A percentile compares a stretch with the other conserved stretches of the same genome.
Conservation (phyloP, 2,888 invertebrate species). For the Lamproptera curius region DNA sequence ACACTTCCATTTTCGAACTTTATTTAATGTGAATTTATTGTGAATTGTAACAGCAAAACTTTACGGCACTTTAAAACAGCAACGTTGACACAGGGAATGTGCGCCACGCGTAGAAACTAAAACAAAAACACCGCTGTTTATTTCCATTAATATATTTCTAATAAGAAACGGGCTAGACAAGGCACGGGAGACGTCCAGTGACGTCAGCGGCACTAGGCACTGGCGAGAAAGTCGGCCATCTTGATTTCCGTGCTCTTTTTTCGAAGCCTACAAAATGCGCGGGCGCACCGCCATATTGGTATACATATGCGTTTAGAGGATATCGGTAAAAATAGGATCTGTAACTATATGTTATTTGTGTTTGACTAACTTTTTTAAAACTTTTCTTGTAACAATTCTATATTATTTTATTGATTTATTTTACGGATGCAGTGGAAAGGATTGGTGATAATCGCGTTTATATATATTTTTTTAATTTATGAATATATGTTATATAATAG, state of each 20-base stretch:
- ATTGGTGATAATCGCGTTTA: no score
- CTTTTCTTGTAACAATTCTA: no score
- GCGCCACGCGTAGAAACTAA: constrained; percentile 11
- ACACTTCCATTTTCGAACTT: no score
- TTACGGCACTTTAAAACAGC: constrained; percentile 13
- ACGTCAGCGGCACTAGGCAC: constrained; percentile 73
- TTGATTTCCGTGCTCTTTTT: constrained; percentile 69
- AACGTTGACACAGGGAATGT: constrained; percentile 16
- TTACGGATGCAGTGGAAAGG: no score
- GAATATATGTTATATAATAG: no score
- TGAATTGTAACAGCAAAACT: no score
- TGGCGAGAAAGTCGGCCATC: constrained; percentile 75
- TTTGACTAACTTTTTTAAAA: no score
- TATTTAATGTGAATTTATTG: no score
- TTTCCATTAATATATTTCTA: constrained; percentile 34
- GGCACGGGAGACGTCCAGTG: constrained; percentile 68
- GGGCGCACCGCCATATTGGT: constrained; percentile 43
- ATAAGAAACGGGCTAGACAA: constrained; percentile 49
- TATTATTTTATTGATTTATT: no score
- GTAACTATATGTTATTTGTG: no score
- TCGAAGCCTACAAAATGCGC: constrained; percentile 71
- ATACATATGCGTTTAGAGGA: constrained; percentile 19
- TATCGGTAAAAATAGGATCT: background rate
- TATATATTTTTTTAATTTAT: no score
- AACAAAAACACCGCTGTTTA: constrained; percentile 23